Evolutionary conservation across 2,888 invertebrate species (phyloP).

Genomic region (Diloba caeruleocephala): DNA sequence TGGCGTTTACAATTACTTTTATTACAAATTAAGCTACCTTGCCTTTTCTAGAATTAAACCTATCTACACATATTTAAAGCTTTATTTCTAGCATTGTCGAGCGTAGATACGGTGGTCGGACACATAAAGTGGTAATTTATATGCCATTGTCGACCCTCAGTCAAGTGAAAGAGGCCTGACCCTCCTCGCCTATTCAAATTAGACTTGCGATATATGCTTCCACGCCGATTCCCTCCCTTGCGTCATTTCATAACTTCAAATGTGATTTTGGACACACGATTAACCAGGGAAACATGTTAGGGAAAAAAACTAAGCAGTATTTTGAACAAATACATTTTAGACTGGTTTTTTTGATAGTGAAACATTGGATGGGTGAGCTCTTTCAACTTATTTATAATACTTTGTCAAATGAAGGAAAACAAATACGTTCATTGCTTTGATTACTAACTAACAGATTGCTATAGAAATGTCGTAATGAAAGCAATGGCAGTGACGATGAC

Average conservation of each 20-base stretch:
- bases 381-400: no score
- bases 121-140: conserved; percentile 76
- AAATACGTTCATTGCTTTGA: no score
- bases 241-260: conserved; percentile 66
- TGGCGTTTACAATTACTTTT: conserved; percentile 13
- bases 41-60: conserved; percentile 32
- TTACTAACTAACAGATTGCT: no score
- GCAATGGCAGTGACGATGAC: no score
- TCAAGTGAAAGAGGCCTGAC: conserved; percentile 65
- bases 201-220: conserved; percentile 66
- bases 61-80: conserved; percentile 53
- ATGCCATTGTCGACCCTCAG: conserved; percentile 73
- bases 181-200: conserved; percentile 76
- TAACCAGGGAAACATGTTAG: conserved; percentile 64
- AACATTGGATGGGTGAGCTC: no score
- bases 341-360: no score
- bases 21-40: conserved; percentile 27
- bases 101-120: conserved; percentile 61
- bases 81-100: conserved; percentile 30
- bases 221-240: conserved; percentile 55
- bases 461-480: no score
- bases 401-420: no score
- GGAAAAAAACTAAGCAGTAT: conserved; percentile 40
- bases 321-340: background rate
- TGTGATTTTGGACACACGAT: conserved; percentile 71